Evolutionary conservation across 2,888 invertebrate species (phyloP), one percentile per base, ranked within the genome.

Genomic region (Acrobasis consociella): DNA sequence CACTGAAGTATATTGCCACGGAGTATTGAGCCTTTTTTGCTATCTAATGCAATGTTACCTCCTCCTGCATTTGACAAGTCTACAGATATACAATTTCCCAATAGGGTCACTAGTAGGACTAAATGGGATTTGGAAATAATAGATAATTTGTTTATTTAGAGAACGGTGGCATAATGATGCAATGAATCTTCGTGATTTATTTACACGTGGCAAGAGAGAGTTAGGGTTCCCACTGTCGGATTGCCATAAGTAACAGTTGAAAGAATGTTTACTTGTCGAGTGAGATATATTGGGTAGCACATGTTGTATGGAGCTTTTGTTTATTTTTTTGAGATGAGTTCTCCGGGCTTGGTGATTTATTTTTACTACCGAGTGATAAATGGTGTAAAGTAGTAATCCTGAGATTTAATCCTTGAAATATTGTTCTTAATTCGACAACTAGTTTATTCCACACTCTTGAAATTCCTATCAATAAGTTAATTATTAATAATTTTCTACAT

Each of bases 161-260:
- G 77, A 71, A 49, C 62, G 46, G 53, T 16, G 69, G 69, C 72
- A 80, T 78, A 81, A 84, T 83, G 73, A 76, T 77, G 76, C 76
- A 81, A 80, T 81, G 76, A 76, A 78, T 80, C 78, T 77, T 66
- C 62, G 63, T 76, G 77, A 82, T 80, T 81, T 80, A 78, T 79
- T 67, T 67, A 67, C 70, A 68, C 64, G 67, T 67, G 69, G 37
- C 64, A 62, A 58, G 46, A 13, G 46, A 46, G 46, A 46, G 16
- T 2, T 10, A 8, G 16, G 39, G 17, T 49, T 58, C n/a, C 31
- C 49, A 58, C 37, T 49, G 49, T 49, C 49, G 31, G 49, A 59
- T 58, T 37, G 37, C 49, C 11, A 8, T 49, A 42, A 56, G 56
- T 22, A 46, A 22, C 56, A 16, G 17, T 42, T 56, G 56, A 56